These are phyloP conservation scores for Nothocercus julius DNA, from an alignment of 2,113 vertebrate species.

Conservation along the genomic window DNA sequence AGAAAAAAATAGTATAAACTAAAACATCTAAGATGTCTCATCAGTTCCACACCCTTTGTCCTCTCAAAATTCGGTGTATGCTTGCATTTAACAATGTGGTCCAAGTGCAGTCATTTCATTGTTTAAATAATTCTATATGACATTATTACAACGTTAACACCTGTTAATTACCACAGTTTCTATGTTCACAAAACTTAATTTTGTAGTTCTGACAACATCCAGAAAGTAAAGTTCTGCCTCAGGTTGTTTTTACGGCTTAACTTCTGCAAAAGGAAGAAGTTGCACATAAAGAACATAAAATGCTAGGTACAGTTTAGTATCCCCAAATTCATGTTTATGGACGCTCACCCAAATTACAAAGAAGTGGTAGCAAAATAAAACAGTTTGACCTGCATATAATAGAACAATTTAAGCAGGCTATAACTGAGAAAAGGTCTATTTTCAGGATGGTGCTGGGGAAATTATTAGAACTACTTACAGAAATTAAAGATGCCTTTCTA, in stretches of 20 bases:
- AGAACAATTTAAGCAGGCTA: neutral
- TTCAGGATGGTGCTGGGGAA: slow-evolving; percentile 57
- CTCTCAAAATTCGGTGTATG: neutral
- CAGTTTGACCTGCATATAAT: slow-evolving; percentile 44
- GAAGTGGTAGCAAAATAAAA: slow-evolving; percentile 57
- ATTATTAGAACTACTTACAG: slow-evolving; percentile 68
- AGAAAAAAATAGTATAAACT: neutral
- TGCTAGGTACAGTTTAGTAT: slow-evolving; percentile 44
- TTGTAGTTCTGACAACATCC: neutral
- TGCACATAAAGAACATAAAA: slow-evolving; percentile 42
- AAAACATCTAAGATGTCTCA: neutral
- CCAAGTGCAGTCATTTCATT: neutral
- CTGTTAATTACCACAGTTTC: neutral
- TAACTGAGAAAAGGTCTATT: slow-evolving; percentile 54
- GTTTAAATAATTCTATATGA: neutral
- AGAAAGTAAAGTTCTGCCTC: slow-evolving; percentile 4
- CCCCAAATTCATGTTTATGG: slow-evolving; percentile 60
- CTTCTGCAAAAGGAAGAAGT: neutral
- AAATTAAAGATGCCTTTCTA: slow-evolving; percentile 70
- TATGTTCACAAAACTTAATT: neutral
- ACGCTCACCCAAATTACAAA: slow-evolving; percentile 44
- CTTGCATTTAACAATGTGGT: neutral
- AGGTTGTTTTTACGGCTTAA: neutral
- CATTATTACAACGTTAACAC: neutral
- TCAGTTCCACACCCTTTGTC: neutral